These are phyloP conservation scores for Ophion slaviceki DNA, from an alignment of 2,888 invertebrate species.

Conservation along the genomic window DNA sequence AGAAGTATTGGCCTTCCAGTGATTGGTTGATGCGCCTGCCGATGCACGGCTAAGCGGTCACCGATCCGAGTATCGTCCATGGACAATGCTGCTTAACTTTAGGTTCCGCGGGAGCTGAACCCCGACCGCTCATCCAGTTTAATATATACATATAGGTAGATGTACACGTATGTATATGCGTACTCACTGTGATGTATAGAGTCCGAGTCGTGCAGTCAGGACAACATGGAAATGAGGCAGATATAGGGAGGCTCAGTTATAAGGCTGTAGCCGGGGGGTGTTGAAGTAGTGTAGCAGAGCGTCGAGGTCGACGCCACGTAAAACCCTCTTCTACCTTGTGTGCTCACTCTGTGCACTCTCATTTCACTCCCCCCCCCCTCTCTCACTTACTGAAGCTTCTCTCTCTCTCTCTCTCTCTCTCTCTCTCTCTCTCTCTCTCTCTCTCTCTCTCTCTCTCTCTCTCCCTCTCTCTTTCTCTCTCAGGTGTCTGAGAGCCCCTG, in stretches of 20 bases:
- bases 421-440: constrained; percentile 21
- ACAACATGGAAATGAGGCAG: constrained; percentile 46
- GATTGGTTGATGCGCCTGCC: too few species aligned
- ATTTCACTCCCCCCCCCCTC: constrained; percentile 8
- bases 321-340: constrained; percentile 46
- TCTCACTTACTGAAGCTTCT: constrained; percentile 10
- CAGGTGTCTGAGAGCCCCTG: constrained; percentile 76
- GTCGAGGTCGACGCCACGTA: constrained; percentile 56
- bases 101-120: too few species aligned
- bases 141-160: not conserved
- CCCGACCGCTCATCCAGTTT: too few species aligned
- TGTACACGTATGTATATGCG: constrained; percentile 19
- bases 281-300: constrained; percentile 58
- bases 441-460: constrained; percentile 15
- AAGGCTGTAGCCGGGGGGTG: constrained; percentile 48
- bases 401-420: not conserved
- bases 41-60: too few species aligned
- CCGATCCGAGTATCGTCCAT: too few species aligned
- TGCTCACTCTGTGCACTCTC: constrained; percentile 28
- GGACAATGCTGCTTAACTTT: too few species aligned
- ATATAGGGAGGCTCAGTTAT: constrained; percentile 52
- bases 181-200: constrained; percentile 11
- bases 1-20: too few species aligned
- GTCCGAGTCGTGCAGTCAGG: constrained; percentile 37
- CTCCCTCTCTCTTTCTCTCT: constrained; percentile 19